Evolutionary conservation across 2,888 invertebrate genomes (phyloP).

Genomic region (Meandrusa payeni): DNA sequence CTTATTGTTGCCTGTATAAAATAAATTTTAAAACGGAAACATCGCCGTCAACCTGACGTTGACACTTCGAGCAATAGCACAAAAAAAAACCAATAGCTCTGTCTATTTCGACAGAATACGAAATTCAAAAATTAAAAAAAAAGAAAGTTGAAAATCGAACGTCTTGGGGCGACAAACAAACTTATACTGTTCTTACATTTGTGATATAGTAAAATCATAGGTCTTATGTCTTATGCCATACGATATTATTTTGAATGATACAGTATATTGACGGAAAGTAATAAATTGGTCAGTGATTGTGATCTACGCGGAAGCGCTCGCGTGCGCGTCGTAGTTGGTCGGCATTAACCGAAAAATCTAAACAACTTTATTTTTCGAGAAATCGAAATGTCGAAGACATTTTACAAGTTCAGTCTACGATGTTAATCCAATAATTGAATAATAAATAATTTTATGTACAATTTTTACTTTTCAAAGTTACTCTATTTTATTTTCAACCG

Average conservation of each 20-base stretch:
- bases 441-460: not conserved
- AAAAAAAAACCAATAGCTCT: slow-evolving; percentile 17
- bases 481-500: too few relatives aligned
- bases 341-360: slow-evolving; percentile 43
- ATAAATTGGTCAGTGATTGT: slow-evolving; percentile 58
- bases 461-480: too few relatives aligned
- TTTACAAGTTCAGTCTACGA: not conserved
- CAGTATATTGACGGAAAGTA: slow-evolving; percentile 42
- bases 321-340: slow-evolving; percentile 43
- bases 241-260: slow-evolving; percentile 32
- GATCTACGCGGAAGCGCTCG: slow-evolving; percentile 56
- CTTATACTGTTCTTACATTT: slow-evolving; percentile 27
- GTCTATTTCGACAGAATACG: slow-evolving; percentile 20
- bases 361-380: slow-evolving; percentile 72
- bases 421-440: not conserved
- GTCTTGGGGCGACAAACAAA: slow-evolving; percentile 38
- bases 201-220: slow-evolving; percentile 21
- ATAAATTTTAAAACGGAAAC: slow-evolving; percentile 17
- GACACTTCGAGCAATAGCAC: slow-evolving; percentile 7
- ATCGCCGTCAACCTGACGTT: slow-evolving; percentile 8
- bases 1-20: slow-evolving; percentile 12
- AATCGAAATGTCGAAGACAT: slow-evolving; percentile 39
- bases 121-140: slow-evolving; percentile 28
- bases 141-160: slow-evolving; percentile 51
- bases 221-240: slow-evolving; percentile 33